A percentile compares a stretch with the other conserved stretches of the same genome.
Evolutionary conservation across 2,797 vertebrate species (phyloP).

Genomic region (Pipistrellus pipistrellus): DNA sequence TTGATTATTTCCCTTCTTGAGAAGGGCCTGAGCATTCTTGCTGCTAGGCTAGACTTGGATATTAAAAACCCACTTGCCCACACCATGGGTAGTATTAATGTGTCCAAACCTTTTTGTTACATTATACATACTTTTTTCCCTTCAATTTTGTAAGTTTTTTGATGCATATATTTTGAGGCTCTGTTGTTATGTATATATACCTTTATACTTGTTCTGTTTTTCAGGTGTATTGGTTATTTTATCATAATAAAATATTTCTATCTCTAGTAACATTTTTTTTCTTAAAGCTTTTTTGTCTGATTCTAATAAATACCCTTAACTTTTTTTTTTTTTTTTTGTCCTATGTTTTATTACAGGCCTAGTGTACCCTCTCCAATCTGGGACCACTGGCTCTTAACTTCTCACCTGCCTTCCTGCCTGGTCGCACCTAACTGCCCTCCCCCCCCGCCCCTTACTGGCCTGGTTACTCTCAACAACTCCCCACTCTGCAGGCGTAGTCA

Average conservation of each 20-base stretch:
- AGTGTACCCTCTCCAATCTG: too few species aligned
- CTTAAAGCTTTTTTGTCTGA: not conserved
- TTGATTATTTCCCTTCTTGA: too few species aligned
- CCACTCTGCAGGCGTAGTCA: too few species aligned
- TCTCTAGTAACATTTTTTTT: slow-evolving; percentile 3
- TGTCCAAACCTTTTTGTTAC: not conserved
- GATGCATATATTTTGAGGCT: not conserved
- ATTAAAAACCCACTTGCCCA: too few species aligned
- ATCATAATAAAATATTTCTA: not conserved
- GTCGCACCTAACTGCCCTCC: too few species aligned
- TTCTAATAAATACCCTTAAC: not conserved
- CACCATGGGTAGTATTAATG: not conserved
- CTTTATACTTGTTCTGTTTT: not conserved
- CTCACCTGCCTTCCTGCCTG: too few species aligned
- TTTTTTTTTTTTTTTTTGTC: not conserved
- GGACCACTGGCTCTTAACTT: too few species aligned
- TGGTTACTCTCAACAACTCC: too few species aligned
- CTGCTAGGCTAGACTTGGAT: too few species aligned
- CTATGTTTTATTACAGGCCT: not conserved
- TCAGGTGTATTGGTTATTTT: not conserved
- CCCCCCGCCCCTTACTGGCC: too few species aligned
- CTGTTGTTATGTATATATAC: not conserved
- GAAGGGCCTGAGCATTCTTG: too few species aligned
- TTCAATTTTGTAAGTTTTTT: not conserved
- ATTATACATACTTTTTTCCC: not conserved